These are phyloP conservation scores for Magallana gigas DNA, from an alignment of 1,140 invertebrate species.

Conservation along the genomic window DNA sequence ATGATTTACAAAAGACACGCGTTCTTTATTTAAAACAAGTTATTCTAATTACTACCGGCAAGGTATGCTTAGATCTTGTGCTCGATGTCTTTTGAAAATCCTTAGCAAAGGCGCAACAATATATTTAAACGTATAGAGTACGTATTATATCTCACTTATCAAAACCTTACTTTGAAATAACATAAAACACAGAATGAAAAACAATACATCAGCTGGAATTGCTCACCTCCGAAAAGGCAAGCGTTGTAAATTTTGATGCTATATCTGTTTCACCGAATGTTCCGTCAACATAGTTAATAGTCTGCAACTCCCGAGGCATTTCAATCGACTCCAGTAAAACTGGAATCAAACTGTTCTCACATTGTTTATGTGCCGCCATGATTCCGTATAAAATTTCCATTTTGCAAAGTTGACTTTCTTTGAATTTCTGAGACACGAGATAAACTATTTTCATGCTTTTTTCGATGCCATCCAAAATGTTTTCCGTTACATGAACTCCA, in stretches of 20 bases:
- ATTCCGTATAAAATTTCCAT: neutral
- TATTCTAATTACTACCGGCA: too few species aligned
- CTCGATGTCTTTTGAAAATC: too few species aligned
- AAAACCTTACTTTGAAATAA: too few species aligned
- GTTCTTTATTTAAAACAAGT: too few species aligned
- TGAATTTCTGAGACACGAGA: neutral
- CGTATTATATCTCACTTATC: too few species aligned
- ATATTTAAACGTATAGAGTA: too few species aligned
- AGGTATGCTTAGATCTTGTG: too few species aligned
- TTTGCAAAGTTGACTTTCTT: neutral
- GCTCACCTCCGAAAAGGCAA: neutral
- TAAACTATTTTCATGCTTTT: constrained; percentile 15
- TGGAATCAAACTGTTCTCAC: neutral
- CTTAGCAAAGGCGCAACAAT: too few species aligned
- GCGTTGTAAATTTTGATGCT: neutral
- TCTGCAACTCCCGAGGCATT: constrained; percentile 2
- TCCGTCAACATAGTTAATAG: neutral
- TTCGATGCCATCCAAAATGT: neutral
- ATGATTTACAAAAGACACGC: too few species aligned
- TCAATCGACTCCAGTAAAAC: neutral
- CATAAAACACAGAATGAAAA: too few species aligned
- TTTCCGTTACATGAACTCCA: neutral
- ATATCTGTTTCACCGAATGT: neutral
- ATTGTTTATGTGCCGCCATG: neutral
- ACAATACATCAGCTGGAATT: neutral